These are phyloP conservation scores for Eupithecia subfuscata DNA, from an alignment of 2,888 invertebrate species.

Conservation along the genomic window DNA sequence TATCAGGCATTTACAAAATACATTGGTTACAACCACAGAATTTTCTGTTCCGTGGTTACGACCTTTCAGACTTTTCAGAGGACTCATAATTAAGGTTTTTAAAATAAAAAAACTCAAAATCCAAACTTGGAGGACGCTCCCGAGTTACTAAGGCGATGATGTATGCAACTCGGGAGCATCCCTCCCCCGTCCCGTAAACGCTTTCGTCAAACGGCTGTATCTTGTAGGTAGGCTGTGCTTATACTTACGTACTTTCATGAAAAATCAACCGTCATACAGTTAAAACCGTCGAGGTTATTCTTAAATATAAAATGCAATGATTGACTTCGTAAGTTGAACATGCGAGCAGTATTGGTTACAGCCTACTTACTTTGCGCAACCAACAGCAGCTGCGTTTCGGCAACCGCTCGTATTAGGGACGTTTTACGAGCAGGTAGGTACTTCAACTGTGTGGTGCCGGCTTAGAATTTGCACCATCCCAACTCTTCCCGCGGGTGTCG, in stretches of 20 bases:
- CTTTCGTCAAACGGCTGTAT: no score
- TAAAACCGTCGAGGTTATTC: background rate
- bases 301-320: conserved; percentile 22
- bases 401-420: conserved; percentile 53
- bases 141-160: no score
- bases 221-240: no score
- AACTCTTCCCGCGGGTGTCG: no score
- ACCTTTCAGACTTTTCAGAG: background rate
- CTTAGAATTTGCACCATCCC: no score
- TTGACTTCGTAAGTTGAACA: conserved; percentile 32
- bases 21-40: background rate
- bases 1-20: background rate
- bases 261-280: background rate
- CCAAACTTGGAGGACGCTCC: no score
- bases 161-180: no score
- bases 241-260: background rate
- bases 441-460: no score
- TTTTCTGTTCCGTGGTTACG: background rate
- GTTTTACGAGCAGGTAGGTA: conserved; percentile 47
- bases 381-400: conserved; percentile 39
- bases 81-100: no score
- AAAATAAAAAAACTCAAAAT: no score
- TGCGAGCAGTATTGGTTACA: conserved; percentile 55
- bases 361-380: conserved; percentile 60
- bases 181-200: no score